These are phyloP conservation scores for Elgaria multicarinata DNA, from an alignment of 2,113 vertebrate species.

Conservation along the genomic window DNA sequence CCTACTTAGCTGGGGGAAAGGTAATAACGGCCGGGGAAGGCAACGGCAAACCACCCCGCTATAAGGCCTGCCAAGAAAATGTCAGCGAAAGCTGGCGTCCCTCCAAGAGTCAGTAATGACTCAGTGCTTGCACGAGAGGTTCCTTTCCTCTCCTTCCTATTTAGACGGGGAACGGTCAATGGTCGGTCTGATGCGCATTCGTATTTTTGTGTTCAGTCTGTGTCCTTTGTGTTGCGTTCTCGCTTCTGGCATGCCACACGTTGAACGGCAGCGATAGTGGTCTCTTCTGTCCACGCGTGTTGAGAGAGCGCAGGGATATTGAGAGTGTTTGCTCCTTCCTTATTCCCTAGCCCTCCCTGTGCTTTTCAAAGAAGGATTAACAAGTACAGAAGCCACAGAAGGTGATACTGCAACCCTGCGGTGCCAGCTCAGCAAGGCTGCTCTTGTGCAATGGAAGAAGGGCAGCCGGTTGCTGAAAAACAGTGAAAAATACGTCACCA, in stretches of 20 bases:
- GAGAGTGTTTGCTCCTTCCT: conserved; percentile 42
- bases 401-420: conserved; percentile 47
- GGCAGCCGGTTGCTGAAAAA: conserved; percentile 52
- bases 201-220: background rate
- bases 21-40: too few species aligned
- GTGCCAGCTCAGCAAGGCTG: conserved; percentile 72
- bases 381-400: conserved; percentile 73
- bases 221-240: background rate
- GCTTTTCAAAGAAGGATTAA: conserved; percentile 76
- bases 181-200: background rate
- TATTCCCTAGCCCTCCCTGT: conserved; percentile 81
- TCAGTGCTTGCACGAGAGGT: too few species aligned
- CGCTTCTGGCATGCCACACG: background rate
- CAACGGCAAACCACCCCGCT: too few species aligned
- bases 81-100: too few species aligned
- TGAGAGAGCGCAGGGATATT: conserved; percentile 3
- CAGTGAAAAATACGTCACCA: conserved; percentile 77
- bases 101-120: too few species aligned
- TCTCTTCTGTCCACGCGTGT: too few species aligned
- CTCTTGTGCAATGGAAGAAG: conserved; percentile 70
- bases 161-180: background rate
- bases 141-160: too few species aligned
- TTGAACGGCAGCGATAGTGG: background rate
- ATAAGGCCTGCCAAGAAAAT: too few species aligned
- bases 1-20: too few species aligned